Evolutionary conservation across 2,888 invertebrate genomes (phyloP), one percentile per base, ranked within the genome.

Genomic region (Drosophila tripunctata): DNA sequence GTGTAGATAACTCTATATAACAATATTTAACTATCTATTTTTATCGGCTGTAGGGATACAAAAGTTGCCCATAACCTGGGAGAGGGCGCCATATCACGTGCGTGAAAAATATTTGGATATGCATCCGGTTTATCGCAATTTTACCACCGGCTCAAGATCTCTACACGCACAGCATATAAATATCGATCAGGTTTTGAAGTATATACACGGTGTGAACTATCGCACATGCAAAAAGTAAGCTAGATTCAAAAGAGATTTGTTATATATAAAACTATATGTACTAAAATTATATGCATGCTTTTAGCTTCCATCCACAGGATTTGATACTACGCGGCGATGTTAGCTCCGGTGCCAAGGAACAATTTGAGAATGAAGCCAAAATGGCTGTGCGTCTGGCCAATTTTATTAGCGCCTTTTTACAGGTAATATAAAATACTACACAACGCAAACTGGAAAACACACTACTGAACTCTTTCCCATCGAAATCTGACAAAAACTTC

Each of bases 301-400:
- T 4, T 77, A 95, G 95, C 72, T 96, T 94, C 88, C 94, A 94
- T 65, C 94, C 94, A 0, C 94, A 96, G 64, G 95, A 97, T 85
- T 92, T 98, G 36, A 91, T 93, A 61, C 92, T 98, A 33, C 96
- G 96, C 48, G 98, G 98, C 0, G 98, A 98, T 90, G 94, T 97
- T 43, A 95, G 95, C 31, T 97, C 92, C 88, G 98, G 98, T 0
- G 96, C 96, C 0, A 95, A 97, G 79, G 95, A 96, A 67, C 98
- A 97, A 90, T 97, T 97, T 88, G 95, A 96, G 89, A 98, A 98
- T 88, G 98, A 99, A 92, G 99, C 98, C 0, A 96, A 97, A 91
- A 98, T 98, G 95, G 99, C 99, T 2, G 93, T 98, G n/a, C 94
- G 99, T 44, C 92, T 99, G 50, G 96, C 99, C 0, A 98, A 99